A percentile compares a stretch with the other conserved stretches of the same genome.
Evolutionary conservation across 92 coral and sea anemone genomes (phyloP).

Genomic region (Epizoanthus stellaris): DNA sequence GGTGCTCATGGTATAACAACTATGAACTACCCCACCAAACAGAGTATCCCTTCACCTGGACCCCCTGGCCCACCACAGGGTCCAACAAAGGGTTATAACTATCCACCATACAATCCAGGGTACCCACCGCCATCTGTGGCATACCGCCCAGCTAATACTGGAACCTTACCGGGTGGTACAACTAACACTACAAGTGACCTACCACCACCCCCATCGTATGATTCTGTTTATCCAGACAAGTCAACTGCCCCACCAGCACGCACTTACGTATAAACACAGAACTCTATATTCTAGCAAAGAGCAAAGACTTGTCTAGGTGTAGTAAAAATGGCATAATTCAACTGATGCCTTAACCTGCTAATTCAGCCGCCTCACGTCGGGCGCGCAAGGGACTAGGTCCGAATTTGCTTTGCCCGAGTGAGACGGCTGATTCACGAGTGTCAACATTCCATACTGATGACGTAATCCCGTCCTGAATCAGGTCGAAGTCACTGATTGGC

Average conservation of each 20-base stretch:
- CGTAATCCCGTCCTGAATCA: too few relatives aligned
- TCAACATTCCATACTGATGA: too few relatives aligned
- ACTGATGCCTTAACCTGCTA: too few relatives aligned
- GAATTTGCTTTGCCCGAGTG: too few relatives aligned
- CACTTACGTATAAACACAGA: neutral
- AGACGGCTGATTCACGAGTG: too few relatives aligned
- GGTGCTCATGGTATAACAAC: neutral
- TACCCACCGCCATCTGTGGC: neutral
- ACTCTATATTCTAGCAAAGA: neutral
- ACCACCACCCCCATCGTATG: conserved; percentile 19
- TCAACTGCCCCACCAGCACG: neutral
- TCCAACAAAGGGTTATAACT: neutral
- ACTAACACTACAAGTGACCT: neutral
- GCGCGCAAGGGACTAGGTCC: too few relatives aligned
- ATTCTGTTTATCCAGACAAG: neutral
- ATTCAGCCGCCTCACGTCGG: too few relatives aligned
- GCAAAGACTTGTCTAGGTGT: too few relatives aligned
- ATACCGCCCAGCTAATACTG: neutral
- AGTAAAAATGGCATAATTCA: too few relatives aligned
- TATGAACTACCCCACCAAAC: neutral
- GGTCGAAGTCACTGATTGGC: too few relatives aligned
- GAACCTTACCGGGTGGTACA: neutral
- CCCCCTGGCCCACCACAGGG: neutral
- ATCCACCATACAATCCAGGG: neutral
- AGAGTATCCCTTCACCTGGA: neutral